Evolutionary conservation across 2,888 invertebrate species (phyloP).

Genomic region (Penaeus monodon): DNA sequence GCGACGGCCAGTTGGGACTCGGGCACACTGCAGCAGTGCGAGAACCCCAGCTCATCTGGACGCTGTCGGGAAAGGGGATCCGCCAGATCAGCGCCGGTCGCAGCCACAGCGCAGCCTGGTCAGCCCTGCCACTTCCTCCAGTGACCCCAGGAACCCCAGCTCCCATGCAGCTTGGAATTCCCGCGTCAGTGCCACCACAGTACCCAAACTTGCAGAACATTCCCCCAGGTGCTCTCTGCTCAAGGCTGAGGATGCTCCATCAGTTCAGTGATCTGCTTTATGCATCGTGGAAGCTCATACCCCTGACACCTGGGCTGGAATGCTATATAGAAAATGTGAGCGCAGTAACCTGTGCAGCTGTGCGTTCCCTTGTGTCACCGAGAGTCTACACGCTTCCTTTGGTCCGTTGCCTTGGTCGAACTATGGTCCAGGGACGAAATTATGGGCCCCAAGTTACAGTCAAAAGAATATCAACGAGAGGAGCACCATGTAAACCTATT

Average conservation of each 20-base stretch:
- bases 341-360: conserved; percentile 52
- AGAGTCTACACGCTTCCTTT: conserved; percentile 77
- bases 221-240: conserved; percentile 73
- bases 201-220: conserved; percentile 74
- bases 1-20: conserved; percentile 76
- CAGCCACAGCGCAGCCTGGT: conserved; percentile 78
- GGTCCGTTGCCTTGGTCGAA: conserved; percentile 77
- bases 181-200: conserved; percentile 74
- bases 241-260: conserved; percentile 74
- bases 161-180: conserved; percentile 73
- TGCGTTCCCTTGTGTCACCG: conserved; percentile 73
- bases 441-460: conserved; percentile 79
- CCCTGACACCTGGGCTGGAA: conserved; percentile 46
- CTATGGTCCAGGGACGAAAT: conserved; percentile 78
- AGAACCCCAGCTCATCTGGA: conserved; percentile 74
- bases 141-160: conserved; percentile 73
- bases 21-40: conserved; percentile 74
- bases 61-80: conserved; percentile 73
- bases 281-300: conserved; percentile 67
- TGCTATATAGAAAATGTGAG: conserved; percentile 45
- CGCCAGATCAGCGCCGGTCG: conserved; percentile 75
- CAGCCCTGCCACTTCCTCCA: conserved; percentile 71
- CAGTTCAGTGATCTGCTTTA: conserved; percentile 77
- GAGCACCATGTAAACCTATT: conserved; percentile 75
- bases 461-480: conserved; percentile 75